phyloP scores from a whole-genome alignment of 2,113 vertebrate genomes.

The Alouatta palliata region DNA sequence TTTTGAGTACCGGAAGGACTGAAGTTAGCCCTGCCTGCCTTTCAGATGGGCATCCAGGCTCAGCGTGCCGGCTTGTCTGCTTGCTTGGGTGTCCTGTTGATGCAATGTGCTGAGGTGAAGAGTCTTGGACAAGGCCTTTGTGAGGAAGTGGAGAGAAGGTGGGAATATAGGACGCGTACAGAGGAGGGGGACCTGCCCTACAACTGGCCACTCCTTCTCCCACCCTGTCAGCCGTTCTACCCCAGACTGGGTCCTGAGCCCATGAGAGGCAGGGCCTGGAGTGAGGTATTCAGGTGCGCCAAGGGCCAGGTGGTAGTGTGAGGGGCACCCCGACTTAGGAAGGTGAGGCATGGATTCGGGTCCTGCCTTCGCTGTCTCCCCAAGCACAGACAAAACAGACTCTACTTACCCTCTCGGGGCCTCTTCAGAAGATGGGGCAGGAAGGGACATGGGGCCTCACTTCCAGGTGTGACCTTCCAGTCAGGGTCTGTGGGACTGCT shows the following conservation, averaged over 20 bases:
- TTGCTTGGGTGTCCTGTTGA: neutral
- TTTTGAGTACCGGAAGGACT: neutral
- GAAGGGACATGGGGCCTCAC: fast-evolving
- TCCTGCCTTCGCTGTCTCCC: neutral
- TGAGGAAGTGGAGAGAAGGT: neutral
- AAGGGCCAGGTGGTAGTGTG: neutral
- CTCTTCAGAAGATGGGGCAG: neutral
- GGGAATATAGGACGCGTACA: neutral
- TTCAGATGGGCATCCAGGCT: neutral
- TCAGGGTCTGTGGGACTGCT: neutral
- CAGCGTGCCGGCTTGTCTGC: neutral
- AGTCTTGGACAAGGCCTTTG: neutral
- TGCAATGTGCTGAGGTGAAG: no score
- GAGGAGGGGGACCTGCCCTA: neutral
- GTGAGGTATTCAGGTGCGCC: no score
- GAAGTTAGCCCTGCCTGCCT: neutral
- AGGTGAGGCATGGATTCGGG: neutral
- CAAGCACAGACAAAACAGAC: neutral
- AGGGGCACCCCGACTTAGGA: neutral
- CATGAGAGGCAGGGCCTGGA: neutral
- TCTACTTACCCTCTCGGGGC: neutral
- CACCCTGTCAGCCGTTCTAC: neutral
- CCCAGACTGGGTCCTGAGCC: neutral
- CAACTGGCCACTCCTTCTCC: neutral
- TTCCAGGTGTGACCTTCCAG: no score